Percentiles rank a stretch among this genome's conserved stretches.
These are phyloP conservation scores for Nephrotoma flavescens DNA, from an alignment of 2,888 invertebrate species.

Conservation along the genomic window DNA sequence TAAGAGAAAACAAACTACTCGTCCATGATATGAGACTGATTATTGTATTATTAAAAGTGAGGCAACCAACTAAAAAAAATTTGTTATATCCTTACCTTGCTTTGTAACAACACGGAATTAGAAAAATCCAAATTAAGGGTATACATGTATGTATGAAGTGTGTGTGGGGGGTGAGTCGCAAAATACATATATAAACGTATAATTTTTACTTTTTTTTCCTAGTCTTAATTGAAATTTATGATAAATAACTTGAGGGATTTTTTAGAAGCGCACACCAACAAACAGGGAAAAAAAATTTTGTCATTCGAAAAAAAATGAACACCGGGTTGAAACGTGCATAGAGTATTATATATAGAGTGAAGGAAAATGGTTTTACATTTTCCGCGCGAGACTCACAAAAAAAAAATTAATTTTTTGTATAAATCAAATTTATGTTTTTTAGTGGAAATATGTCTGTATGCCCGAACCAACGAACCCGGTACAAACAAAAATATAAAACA, in stretches of 20 bases:
- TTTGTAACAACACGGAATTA: neutral
- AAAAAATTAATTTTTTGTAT: neutral
- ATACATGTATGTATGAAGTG: neutral
- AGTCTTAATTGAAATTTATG: conserved; percentile 1
- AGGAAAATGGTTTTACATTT: neutral
- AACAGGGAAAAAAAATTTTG: neutral
- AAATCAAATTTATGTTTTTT: neutral
- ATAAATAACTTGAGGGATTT: conserved; percentile 1
- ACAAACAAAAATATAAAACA: neutral
- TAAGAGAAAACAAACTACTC: neutral
- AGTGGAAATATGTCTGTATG: neutral
- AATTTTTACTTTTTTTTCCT: neutral
- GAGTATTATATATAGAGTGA: neutral
- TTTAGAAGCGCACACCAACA: neutral
- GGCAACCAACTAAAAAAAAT: neutral
- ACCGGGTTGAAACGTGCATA: neutral
- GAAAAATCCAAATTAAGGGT: neutral
- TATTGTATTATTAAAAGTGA: neutral
- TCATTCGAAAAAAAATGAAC: neutral
- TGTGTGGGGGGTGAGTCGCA: neutral
- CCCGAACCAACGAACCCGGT: neutral
- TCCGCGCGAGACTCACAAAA: neutral
- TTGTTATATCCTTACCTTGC: neutral
- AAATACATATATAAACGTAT: neutral
- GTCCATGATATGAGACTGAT: neutral